These are phyloP conservation scores for Archivesica marissinica DNA, from an alignment of 1,140 invertebrate species.

Conservation along the genomic window DNA sequence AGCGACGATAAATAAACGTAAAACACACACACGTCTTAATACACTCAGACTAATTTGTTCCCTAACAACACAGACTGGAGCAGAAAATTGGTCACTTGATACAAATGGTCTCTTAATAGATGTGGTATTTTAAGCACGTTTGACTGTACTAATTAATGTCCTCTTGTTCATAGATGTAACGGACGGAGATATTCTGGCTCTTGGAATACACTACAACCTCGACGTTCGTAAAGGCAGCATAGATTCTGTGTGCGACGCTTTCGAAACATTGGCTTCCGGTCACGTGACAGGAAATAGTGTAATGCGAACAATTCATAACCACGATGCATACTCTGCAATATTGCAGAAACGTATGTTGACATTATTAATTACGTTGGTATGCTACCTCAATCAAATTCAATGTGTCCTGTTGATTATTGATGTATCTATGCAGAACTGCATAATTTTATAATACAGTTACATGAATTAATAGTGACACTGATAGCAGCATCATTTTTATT, in stretches of 20 bases:
- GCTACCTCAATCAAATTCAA: no score
- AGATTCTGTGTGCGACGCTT: not conserved
- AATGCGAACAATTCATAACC: not conserved
- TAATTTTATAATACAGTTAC: no score
- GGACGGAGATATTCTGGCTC: not conserved
- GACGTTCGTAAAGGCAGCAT: not conserved
- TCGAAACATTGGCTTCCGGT: not conserved
- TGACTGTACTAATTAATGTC: not conserved
- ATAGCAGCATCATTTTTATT: no score
- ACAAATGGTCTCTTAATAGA: not conserved
- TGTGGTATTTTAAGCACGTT: not conserved
- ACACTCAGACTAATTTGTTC: not conserved
- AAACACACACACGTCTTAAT: not conserved
- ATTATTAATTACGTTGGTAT: no score
- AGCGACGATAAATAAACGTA: not conserved
- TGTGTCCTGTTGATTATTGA: no score
- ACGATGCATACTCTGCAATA: conserved; percentile 8
- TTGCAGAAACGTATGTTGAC: not conserved
- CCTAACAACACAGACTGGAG: not conserved
- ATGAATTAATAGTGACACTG: no score
- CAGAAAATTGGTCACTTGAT: not conserved
- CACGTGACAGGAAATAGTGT: not conserved
- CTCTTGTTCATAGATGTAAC: not conserved
- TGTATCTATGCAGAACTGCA: no score
- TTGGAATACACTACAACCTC: not conserved